A percentile compares a stretch with the other conserved stretches of the same genome.
These are phyloP conservation scores for Cryptops parisi DNA, from an alignment of 2,888 invertebrate species.

Conservation along the genomic window DNA sequence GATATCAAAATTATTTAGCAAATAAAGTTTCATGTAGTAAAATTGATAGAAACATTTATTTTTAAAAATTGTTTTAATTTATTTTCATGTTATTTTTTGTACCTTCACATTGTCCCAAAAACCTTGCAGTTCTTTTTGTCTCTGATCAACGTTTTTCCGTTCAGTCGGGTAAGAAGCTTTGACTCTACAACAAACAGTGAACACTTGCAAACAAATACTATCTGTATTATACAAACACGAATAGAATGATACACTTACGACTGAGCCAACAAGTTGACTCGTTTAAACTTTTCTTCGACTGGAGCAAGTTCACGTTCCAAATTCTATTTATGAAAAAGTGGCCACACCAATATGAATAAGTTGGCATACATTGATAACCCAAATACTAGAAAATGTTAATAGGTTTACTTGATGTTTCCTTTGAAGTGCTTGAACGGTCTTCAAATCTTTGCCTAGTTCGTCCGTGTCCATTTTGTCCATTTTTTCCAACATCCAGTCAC, in stretches of 20 bases:
- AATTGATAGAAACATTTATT: conserved; percentile 8
- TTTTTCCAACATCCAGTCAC: conserved; percentile 96
- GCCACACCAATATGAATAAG: no score
- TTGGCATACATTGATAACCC: no score
- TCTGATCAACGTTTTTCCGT: conserved; percentile 61
- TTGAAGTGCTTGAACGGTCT: conserved; percentile 81
- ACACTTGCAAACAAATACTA: background rate
- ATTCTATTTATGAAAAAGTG: conserved; percentile 33
- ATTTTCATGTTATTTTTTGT: background rate
- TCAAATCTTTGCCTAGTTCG: conserved; percentile 59
- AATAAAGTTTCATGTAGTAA: no score
- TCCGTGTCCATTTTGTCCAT: conserved; percentile 65
- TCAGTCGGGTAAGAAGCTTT: conserved; percentile 86
- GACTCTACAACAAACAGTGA: conserved; percentile 44
- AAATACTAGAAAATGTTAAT: no score
- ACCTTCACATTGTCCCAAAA: conserved; percentile 70
- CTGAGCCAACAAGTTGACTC: conserved; percentile 73
- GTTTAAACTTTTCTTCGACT: conserved; percentile 74
- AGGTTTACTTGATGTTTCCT: conserved; percentile 58
- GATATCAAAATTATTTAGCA: no score
- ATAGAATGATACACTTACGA: conserved; percentile 40
- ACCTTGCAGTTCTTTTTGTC: conserved; percentile 69
- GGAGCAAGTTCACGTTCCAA: conserved; percentile 89
- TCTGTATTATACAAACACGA: background rate
- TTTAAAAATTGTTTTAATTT: conserved; percentile 8